Percentiles rank a stretch among this genome's conserved stretches.
Evolutionary conservation across 2,113 vertebrate species (phyloP).

Genomic region (Semnornis frantzii): DNA sequence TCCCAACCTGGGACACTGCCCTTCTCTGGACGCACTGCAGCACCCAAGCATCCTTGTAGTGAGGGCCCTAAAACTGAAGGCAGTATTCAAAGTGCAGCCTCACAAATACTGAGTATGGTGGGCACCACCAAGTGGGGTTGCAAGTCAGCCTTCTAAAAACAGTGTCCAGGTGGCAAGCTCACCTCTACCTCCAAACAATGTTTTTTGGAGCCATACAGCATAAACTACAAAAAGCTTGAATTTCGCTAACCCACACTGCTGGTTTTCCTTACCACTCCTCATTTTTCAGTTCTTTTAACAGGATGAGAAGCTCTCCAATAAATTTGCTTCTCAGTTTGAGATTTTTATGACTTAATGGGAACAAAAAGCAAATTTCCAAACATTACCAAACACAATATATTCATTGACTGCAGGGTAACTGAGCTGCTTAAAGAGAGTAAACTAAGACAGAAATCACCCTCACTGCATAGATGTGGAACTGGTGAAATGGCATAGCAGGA

Average conservation of each 20-base stretch:
- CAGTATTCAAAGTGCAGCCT: too few relatives aligned
- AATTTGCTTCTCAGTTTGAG: not conserved
- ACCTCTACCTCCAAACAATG: not conserved
- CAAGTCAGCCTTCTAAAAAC: not conserved
- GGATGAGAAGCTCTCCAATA: not conserved
- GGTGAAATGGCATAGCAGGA: not conserved
- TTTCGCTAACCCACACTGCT: not conserved
- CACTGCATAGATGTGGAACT: not conserved
- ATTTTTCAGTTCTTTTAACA: not conserved
- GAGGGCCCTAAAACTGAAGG: too few relatives aligned
- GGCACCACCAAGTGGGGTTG: too few relatives aligned
- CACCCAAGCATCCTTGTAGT: too few relatives aligned
- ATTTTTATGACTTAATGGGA: not conserved
- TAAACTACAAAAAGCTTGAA: not conserved
- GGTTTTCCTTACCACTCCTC: not conserved
- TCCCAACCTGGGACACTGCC: too few relatives aligned
- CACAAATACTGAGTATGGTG: too few relatives aligned
- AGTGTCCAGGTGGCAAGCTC: not conserved
- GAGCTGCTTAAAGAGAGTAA: not conserved
- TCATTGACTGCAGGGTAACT: not conserved
- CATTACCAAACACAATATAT: not conserved
- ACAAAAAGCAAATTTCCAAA: not conserved
- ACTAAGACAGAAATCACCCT: not conserved
- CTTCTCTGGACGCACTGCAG: too few relatives aligned
- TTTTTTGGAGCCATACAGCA: not conserved